Evolutionary conservation across 2,888 invertebrate genomes (phyloP).

Genomic region (Teleogryllus oceanicus): DNA sequence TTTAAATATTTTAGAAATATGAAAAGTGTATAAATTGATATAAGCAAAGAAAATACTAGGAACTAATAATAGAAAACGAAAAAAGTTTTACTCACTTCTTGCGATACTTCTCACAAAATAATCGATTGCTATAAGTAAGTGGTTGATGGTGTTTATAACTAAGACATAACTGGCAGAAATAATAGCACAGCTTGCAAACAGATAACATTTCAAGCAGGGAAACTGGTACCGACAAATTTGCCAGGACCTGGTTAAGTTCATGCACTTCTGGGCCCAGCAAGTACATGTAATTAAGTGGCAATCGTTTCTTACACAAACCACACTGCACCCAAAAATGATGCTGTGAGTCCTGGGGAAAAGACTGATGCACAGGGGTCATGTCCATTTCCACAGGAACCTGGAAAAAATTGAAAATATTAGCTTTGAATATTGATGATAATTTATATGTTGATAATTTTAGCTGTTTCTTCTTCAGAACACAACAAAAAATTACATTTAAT

Average conservation of each 20-base stretch:
- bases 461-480: background rate
- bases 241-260: conserved; percentile 54
- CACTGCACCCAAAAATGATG: conserved; percentile 73
- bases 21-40: too few species aligned
- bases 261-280: conserved; percentile 56
- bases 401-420: conserved; percentile 28
- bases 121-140: conserved; percentile 49
- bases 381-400: conserved; percentile 50
- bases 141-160: conserved; percentile 52
- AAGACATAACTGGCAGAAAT: conserved; percentile 69
- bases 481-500: background rate
- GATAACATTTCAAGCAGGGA: conserved; percentile 65
- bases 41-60: too few species aligned
- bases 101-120: conserved; percentile 59
- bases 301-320: conserved; percentile 69
- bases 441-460: background rate
- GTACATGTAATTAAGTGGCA: conserved; percentile 72
- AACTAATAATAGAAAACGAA: too few species aligned
- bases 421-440: background rate
- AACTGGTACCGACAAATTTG: conserved; percentile 64
- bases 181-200: conserved; percentile 77
- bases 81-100: conserved; percentile 53
- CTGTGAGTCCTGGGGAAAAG: conserved; percentile 63
- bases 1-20: too few species aligned
- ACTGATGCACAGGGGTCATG: conserved; percentile 40